phyloP scores from a whole-genome alignment of 2,888 invertebrate species.

The Lymantria dispar region DNA sequence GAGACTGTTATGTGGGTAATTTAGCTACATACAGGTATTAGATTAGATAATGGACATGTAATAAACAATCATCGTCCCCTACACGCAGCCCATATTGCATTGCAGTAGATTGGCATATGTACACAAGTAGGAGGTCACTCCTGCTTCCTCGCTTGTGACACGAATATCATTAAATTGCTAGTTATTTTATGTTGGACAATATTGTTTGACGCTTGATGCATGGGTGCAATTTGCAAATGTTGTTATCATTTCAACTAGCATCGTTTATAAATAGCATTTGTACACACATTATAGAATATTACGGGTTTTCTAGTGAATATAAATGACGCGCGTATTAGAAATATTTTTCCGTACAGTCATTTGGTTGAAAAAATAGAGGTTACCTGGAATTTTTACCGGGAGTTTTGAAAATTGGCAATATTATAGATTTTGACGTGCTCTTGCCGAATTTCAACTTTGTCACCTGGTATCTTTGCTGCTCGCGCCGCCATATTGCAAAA shows the following conservation, averaged over 20 bases:
- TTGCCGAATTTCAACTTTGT: too few species aligned
- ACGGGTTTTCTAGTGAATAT: too few species aligned
- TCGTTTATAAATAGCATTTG: too few species aligned
- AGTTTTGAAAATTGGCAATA: too few species aligned
- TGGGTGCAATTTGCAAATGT: background rate
- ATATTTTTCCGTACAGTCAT: too few species aligned
- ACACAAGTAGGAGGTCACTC: background rate
- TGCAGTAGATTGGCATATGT: background rate
- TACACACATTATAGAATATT: too few species aligned
- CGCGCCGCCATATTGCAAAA: too few species aligned
- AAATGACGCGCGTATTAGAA: too few species aligned
- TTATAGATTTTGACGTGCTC: too few species aligned
- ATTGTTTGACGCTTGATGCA: background rate
- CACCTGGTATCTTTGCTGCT: too few species aligned
- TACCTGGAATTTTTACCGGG: too few species aligned
- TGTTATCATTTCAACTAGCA: background rate
- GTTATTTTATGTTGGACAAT: background rate
- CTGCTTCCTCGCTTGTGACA: background rate
- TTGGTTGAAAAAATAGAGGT: too few species aligned
- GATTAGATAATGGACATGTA: conserved; percentile 14
- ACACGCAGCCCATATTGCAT: conserved; percentile 16
- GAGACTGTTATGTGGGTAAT: background rate
- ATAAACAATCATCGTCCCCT: conserved; percentile 9
- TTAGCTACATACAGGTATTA: conserved; percentile 7
- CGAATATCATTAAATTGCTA: background rate